A percentile compares a stretch with the other conserved stretches of the same genome.
These are phyloP conservation scores for Meghimatium bilineatum DNA, from an alignment of 2,888 invertebrate genomes.

Conservation along the genomic window DNA sequence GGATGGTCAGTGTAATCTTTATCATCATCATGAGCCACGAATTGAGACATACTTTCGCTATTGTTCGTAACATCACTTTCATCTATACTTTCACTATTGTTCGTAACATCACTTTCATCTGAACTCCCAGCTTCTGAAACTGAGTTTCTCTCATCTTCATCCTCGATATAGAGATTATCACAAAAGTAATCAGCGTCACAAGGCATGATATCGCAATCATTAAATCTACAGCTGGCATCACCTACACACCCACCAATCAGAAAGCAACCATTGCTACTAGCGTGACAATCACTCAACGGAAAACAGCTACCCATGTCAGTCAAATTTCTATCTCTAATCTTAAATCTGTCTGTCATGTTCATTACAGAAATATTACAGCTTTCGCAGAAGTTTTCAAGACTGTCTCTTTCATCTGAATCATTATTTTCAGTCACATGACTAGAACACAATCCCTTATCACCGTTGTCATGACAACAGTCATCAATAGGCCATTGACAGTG, in stretches of 20 bases:
- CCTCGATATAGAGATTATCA: conserved; percentile 4
- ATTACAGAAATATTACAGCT: not conserved
- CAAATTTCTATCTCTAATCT: not conserved
- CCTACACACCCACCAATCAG: not conserved
- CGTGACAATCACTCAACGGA: not conserved
- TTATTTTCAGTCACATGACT: not conserved
- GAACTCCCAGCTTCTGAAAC: not conserved
- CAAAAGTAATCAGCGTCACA: conserved; percentile 2
- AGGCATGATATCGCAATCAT: not conserved
- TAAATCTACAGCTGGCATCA: not conserved
- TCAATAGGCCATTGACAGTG: not conserved
- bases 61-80: not conserved
- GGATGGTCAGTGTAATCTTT: not conserved
- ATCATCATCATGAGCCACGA: conserved; percentile 7
- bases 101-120: not conserved
- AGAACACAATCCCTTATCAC: not conserved
- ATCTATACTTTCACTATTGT: not conserved
- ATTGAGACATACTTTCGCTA: too few relatives aligned
- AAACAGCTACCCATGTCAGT: not conserved
- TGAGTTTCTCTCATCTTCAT: conserved; percentile 9
- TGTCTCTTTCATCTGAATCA: not conserved
- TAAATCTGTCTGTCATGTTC: not conserved
- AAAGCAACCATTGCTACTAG: not conserved
- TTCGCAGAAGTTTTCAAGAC: not conserved
- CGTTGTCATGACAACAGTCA: not conserved